Percentiles rank a stretch among this genome's conserved stretches.
These are phyloP conservation scores for Alviniconcha marisindica DNA, from an alignment of 1,140 invertebrate species.

Conservation along the genomic window DNA sequence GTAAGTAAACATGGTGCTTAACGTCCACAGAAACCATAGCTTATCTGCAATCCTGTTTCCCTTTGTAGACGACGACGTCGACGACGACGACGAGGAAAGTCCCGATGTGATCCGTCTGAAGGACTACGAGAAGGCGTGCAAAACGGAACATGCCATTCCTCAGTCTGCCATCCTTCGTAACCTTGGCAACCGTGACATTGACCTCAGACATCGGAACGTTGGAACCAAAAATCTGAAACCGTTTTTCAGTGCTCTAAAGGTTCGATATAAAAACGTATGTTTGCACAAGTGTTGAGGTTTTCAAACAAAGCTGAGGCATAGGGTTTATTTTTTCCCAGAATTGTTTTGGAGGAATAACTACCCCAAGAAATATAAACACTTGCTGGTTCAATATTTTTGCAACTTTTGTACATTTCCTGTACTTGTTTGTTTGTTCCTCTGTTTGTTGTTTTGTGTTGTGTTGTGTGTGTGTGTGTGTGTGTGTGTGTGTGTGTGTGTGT, in stretches of 20 bases:
- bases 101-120: background rate
- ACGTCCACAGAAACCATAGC: too few relatives aligned
- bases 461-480: slow-evolving; percentile 12
- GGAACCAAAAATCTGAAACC: background rate
- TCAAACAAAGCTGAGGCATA: too few relatives aligned
- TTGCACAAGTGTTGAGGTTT: too few relatives aligned
- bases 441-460: background rate
- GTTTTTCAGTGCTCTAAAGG: slow-evolving; percentile 12
- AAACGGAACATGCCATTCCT: background rate
- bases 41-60: too few relatives aligned
- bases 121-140: background rate
- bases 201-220: slow-evolving; percentile 1
- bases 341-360: too few relatives aligned
- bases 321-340: too few relatives aligned
- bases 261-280: too few relatives aligned
- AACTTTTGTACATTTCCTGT: too few relatives aligned
- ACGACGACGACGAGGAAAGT: background rate
- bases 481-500: slow-evolving; percentile 20
- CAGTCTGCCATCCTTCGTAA: slow-evolving; percentile 2
- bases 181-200: slow-evolving; percentile 14
- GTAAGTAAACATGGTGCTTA: too few relatives aligned
- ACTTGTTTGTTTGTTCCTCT: background rate
- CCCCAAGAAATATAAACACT: too few relatives aligned
- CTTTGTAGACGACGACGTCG: background rate
- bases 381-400: too few relatives aligned